These are phyloP conservation scores for Ammospiza nelsoni DNA, from an alignment of 2,113 vertebrate genomes.

Conservation along the genomic window DNA sequence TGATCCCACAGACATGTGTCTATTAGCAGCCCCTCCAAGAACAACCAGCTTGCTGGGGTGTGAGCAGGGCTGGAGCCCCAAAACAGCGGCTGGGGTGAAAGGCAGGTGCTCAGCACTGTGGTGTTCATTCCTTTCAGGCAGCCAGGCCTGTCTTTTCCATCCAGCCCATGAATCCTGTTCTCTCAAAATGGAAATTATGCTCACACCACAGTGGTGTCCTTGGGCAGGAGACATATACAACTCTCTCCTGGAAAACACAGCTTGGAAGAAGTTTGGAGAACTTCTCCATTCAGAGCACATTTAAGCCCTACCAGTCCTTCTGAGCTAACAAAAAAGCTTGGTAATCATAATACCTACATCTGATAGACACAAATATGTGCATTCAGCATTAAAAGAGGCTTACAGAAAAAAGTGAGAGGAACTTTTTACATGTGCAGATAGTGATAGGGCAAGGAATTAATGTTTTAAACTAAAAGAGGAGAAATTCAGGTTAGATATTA, in stretches of 20 bases:
- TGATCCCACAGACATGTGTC: background rate
- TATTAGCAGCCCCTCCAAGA: background rate
- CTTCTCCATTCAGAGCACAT: background rate
- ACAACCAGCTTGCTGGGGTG: rapidly evolving
- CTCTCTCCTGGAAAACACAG: background rate
- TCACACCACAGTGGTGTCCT: background rate
- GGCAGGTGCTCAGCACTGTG: background rate
- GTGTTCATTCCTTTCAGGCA: background rate
- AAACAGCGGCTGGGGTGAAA: background rate
- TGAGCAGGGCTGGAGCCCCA: background rate
- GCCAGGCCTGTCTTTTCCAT: background rate
- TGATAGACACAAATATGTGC: background rate
- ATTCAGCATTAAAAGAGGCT: background rate
- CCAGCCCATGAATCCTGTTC: background rate
- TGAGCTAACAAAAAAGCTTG: background rate
- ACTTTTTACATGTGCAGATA: rapidly evolving
- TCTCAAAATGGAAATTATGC: background rate
- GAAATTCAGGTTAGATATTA: background rate
- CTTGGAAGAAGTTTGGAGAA: background rate
- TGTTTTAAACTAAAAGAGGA: background rate
- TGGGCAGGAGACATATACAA: rapidly evolving
- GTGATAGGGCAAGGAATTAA: background rate
- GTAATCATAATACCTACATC: background rate
- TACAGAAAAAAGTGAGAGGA: background rate
- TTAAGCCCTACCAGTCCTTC: background rate